Base-by-base conservation (phyloP, 1,140 invertebrate genomes). In the Micrasema minimum region DNA sequence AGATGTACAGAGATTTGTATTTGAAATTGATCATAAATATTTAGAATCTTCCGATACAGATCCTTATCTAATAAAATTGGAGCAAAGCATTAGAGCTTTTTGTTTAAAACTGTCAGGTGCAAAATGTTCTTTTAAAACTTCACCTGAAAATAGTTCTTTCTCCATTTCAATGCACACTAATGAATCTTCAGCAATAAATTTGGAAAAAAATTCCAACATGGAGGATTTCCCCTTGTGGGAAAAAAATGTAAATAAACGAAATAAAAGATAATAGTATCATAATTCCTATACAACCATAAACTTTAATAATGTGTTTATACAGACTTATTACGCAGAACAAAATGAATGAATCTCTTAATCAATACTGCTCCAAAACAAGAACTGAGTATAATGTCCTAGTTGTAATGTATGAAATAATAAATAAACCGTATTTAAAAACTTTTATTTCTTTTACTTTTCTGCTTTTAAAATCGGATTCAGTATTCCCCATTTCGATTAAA, bases 31-130 rank as follows among this genome's bases (percentile, higher is more conserved):
- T 7, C 41, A 83, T 41, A 79, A 78, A 69, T 76, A 76, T 31
- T 31, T 7, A 22, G 9, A 53, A 1, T 76, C 66, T 66, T 76
- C 81, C 46, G 77, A 81, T 37, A 80, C 77, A 9, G 88, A 89
- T 79, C 84, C 87, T 2, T 89, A 88, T 80, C 86, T 88, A 70
- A 77, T 88, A 4, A 85, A 87, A 76, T 82, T 82, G 11, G 87
- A 89, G 78, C 85, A 88, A 77, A 85, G 83, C 71, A 77, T 90
- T 18, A 81, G 87, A 67, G 85, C 84, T 14, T 84, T 88, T 74
- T 88, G 85, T 73, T 78, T 89, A 16, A 87, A 86, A 74, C 71
- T 89, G 48, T 80, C 83, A 1, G 82, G 83, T 65, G 76, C 81
- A 14, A 77, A 79, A 46, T 76, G 80, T 11, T 84, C 84, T 69